These are phyloP conservation scores for Psophia crepitans DNA, from an alignment of 2,113 vertebrate genomes.

Conservation along the genomic window DNA sequence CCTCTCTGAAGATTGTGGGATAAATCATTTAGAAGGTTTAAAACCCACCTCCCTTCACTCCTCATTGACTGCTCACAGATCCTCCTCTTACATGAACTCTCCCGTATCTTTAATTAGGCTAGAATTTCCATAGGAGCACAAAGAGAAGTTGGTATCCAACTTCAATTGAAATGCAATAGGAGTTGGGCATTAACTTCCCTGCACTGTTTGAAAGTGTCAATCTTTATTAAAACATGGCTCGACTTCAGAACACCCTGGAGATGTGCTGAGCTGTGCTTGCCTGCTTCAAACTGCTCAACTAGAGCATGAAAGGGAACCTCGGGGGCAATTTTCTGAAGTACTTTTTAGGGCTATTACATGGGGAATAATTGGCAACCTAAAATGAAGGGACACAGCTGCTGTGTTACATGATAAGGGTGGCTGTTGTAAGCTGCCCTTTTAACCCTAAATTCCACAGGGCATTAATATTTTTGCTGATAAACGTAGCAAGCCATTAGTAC, in stretches of 20 bases:
- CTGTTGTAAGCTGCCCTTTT: background rate
- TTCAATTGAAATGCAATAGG: conserved; percentile 5
- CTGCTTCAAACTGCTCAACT: conserved; percentile 5
- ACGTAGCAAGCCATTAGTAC: background rate
- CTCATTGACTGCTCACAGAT: background rate
- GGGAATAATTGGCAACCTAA: conserved; percentile 4
- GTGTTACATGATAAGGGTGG: background rate
- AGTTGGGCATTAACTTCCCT: background rate
- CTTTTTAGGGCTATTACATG: background rate
- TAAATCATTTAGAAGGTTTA: background rate
- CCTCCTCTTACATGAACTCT: background rate
- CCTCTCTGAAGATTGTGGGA: background rate
- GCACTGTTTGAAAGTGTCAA: background rate
- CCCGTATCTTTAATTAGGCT: background rate
- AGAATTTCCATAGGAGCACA: conserved; percentile 1
- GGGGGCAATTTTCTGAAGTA: background rate
- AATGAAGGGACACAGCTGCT: background rate
- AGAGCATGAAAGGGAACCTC: conserved; percentile 12
- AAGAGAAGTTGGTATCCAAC: background rate
- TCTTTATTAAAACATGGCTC: conserved; percentile 18
- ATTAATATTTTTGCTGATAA: background rate
- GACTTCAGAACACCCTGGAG: conserved; percentile 15
- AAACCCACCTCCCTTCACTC: background rate
- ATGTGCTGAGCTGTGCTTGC: conserved; percentile 1
- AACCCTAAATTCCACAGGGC: background rate